These are phyloP conservation scores for Nestor notabilis DNA, from an alignment of 2,113 vertebrate genomes.

Conservation along the genomic window DNA sequence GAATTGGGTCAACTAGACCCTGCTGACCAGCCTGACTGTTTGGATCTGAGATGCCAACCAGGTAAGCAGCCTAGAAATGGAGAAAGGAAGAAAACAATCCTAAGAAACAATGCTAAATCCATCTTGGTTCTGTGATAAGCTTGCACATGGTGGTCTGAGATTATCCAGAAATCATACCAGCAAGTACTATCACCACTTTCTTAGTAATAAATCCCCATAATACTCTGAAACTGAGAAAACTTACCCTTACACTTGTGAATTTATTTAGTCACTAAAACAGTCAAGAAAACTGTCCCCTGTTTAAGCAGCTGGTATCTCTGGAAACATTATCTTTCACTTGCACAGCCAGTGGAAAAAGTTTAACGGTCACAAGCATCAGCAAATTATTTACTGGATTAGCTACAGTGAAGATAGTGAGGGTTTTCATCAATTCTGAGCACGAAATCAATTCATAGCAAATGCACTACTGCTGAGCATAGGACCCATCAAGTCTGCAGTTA, in stretches of 20 bases:
- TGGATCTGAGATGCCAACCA: conserved; percentile 96
- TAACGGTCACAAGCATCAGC: neutral
- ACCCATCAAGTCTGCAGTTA: neutral
- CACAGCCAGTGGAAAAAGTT: neutral
- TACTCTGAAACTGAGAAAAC: neutral
- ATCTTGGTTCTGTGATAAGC: neutral
- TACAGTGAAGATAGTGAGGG: neutral
- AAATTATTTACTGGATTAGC: neutral
- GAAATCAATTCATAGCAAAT: neutral
- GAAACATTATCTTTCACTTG: neutral
- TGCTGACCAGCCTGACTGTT: conserved; percentile 97
- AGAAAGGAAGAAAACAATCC: neutral
- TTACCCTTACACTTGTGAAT: neutral
- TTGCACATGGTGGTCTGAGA: neutral
- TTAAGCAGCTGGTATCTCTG: neutral
- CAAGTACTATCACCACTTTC: neutral
- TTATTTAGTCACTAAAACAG: neutral
- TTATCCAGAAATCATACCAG: neutral
- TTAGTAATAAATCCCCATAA: neutral
- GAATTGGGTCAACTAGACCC: conserved; percentile 96
- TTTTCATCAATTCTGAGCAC: neutral
- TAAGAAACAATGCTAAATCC: neutral
- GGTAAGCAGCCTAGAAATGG: conserved; percentile 87
- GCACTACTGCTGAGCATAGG: neutral
- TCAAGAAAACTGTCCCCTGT: neutral